These are phyloP conservation scores for Heliconius congener DNA, from an alignment of 1,140 invertebrate species.

Conservation along the genomic window DNA sequence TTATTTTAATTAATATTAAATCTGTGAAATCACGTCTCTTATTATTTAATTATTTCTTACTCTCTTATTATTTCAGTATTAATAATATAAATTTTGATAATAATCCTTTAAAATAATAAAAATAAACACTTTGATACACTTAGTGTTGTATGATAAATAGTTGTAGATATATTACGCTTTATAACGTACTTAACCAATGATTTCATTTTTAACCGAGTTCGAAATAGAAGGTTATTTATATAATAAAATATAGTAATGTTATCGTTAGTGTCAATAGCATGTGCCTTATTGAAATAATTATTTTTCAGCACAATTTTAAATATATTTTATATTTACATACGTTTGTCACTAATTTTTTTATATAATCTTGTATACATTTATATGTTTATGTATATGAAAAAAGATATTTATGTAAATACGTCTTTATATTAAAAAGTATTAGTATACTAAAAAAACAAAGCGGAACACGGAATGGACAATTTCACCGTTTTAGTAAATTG, in stretches of 20 bases:
- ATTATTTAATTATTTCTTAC: no score
- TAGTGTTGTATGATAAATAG: not conserved
- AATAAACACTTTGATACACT: not conserved
- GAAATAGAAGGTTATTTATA: not conserved
- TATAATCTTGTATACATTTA: not conserved
- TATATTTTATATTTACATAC: slow-evolving; percentile 12
- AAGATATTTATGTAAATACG: not conserved
- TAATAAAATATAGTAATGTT: slow-evolving; percentile 27
- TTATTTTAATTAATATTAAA: not conserved
- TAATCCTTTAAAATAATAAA: not conserved
- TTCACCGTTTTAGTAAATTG: no score
- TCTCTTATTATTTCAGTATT: no score
- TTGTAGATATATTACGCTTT: slow-evolving; percentile 11
- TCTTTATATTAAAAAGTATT: not conserved
- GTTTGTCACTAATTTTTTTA: not conserved
- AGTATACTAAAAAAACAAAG: no score
- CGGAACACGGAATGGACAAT: no score
- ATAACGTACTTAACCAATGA: slow-evolving; percentile 26
- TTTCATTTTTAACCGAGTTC: slow-evolving; percentile 8
- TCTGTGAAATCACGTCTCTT: not conserved
- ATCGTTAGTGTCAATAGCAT: slow-evolving; percentile 56
- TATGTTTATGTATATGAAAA: not conserved
- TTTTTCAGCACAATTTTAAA: slow-evolving; percentile 34
- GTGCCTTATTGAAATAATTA: slow-evolving; percentile 55
- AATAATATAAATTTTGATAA: not conserved